Evolutionary conservation across 2,113 vertebrate genomes (phyloP).

Genomic region (Maccullochella peelii): DNA sequence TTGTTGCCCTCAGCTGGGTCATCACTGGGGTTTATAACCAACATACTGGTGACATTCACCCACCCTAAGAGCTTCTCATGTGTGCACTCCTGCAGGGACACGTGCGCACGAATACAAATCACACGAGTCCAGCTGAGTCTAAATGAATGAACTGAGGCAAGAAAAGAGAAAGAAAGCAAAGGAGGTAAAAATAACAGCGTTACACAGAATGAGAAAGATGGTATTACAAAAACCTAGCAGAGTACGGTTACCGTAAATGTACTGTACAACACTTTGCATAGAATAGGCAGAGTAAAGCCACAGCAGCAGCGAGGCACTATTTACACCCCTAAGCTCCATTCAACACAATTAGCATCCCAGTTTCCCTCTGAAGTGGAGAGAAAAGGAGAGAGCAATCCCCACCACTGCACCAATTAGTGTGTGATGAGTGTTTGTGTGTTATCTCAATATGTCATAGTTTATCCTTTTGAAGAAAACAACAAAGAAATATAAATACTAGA

Average conservation of each 20-base stretch:
- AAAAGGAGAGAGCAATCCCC: constrained; percentile 34
- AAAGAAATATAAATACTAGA: constrained; percentile 21
- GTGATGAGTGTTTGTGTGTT: constrained; percentile 2
- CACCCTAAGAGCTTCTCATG: not conserved
- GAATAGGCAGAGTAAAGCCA: constrained; percentile 17
- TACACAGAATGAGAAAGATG: not conserved
- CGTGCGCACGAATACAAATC: not conserved
- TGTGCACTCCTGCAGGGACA: not conserved
- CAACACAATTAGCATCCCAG: constrained; percentile 60
- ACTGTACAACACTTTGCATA: constrained; percentile 25
- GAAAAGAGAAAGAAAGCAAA: not conserved
- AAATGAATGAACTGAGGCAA: not conserved
- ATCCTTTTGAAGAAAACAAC: constrained; percentile 38
- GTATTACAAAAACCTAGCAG: not conserved
- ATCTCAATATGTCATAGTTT: not conserved
- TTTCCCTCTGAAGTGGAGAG: constrained; percentile 61
- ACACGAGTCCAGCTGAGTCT: not conserved
- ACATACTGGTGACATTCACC: not conserved
- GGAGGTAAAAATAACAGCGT: not conserved
- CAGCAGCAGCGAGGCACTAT: constrained; percentile 32
- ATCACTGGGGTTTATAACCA: not conserved
- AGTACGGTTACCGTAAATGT: not conserved
- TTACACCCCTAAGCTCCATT: constrained; percentile 65
- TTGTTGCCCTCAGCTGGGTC: not conserved
- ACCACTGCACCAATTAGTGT: constrained; percentile 51